Evolutionary conservation across 1,140 invertebrate species (phyloP).

Genomic region (Adelges cooleyi): DNA sequence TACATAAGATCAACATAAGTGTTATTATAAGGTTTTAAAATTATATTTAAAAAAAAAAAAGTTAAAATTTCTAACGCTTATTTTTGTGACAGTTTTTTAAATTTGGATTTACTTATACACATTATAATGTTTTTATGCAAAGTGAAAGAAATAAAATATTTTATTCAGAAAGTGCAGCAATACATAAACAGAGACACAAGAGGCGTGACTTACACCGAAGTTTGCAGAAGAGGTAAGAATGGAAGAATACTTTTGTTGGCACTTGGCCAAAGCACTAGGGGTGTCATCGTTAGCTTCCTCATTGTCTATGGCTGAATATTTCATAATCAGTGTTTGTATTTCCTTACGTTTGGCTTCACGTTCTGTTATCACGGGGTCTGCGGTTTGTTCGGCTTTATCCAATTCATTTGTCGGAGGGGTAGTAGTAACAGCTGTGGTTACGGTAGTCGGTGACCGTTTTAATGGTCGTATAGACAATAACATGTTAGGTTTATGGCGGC

Average conservation of each 20-base stretch:
- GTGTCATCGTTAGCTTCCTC: slow-evolving; percentile 14
- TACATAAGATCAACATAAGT: too few species aligned
- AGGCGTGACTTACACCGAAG: slow-evolving; percentile 6
- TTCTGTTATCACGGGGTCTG: slow-evolving; percentile 47
- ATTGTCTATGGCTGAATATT: slow-evolving; percentile 50
- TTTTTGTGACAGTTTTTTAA: too few species aligned
- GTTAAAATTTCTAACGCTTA: too few species aligned
- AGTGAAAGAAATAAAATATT: too few species aligned
- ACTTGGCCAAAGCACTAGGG: slow-evolving; percentile 33
- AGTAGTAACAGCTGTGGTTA: slow-evolving; percentile 39
- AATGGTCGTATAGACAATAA: slow-evolving; percentile 16
- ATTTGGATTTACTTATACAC: too few species aligned
- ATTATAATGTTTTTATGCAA: too few species aligned
- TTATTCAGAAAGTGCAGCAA: too few species aligned
- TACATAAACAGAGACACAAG: not conserved
- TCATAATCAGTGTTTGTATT: slow-evolving; percentile 64
- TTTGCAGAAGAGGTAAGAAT: slow-evolving; percentile 28
- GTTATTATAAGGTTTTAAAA: too few species aligned
- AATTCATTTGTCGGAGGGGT: slow-evolving; percentile 40
- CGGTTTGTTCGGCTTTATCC: slow-evolving; percentile 29
- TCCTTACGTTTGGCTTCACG: slow-evolving; percentile 64
- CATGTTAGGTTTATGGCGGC: slow-evolving; percentile 34
- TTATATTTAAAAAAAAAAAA: too few species aligned
- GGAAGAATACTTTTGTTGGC: slow-evolving; percentile 35
- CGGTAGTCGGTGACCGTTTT: slow-evolving; percentile 19